Percentiles rank a stretch among this genome's conserved stretches.
Evolutionary conservation across 1,140 invertebrate species (phyloP).

Genomic region (Eufriesea mexicana): DNA sequence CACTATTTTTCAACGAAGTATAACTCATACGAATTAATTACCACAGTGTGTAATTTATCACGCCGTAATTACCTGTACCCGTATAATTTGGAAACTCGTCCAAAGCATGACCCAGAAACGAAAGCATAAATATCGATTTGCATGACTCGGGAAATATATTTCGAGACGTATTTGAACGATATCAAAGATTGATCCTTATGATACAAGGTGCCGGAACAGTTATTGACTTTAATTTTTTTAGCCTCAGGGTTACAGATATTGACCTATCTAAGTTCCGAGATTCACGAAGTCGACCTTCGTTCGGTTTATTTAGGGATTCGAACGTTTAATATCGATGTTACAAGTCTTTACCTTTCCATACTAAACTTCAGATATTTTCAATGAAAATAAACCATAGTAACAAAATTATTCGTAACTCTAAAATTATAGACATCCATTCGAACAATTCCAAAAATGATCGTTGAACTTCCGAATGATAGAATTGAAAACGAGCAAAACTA

Average conservation of each 20-base stretch:
- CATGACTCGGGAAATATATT: background rate
- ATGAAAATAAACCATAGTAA: no score
- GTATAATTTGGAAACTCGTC: background rate
- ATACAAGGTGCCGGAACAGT: background rate
- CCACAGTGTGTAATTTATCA: background rate
- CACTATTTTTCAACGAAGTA: background rate
- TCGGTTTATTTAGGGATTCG: background rate
- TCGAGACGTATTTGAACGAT: background rate
- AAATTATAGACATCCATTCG: no score
- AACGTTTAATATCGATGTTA: no score
- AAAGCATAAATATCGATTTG: constrained; percentile 1
- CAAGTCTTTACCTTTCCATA: no score
- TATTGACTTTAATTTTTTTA: background rate
- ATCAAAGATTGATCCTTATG: background rate
- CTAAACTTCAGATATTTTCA: no score
- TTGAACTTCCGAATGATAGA: no score
- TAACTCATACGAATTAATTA: background rate
- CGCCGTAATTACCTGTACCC: background rate
- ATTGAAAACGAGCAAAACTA: no score
- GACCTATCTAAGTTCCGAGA: background rate
- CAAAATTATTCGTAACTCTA: no score
- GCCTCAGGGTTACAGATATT: background rate
- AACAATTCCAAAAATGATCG: no score
- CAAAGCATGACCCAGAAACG: background rate
- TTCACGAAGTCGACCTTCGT: background rate